A percentile compares a stretch with the other conserved stretches of the same genome.
These are phyloP conservation scores for Numenius arquata DNA, from an alignment of 2,113 vertebrate genomes.

Conservation along the genomic window DNA sequence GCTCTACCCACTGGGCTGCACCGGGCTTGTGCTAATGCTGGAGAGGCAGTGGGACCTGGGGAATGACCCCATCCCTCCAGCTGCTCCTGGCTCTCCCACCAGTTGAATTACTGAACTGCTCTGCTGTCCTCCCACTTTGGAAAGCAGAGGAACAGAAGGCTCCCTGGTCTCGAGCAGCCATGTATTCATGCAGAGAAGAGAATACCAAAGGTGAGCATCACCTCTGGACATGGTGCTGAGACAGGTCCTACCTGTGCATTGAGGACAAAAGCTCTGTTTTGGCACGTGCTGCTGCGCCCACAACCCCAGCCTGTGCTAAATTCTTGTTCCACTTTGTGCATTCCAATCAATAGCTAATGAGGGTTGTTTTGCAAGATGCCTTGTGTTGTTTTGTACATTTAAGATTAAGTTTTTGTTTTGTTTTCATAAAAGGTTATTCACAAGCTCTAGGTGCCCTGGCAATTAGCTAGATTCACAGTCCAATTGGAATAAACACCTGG, in stretches of 20 bases:
- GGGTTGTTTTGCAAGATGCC: neutral
- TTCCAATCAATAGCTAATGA: neutral
- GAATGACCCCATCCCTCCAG: neutral
- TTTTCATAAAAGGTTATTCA: neutral
- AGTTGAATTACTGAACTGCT: neutral
- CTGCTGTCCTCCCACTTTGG: neutral
- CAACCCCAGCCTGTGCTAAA: neutral
- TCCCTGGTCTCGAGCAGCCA: neutral
- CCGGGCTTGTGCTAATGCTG: neutral
- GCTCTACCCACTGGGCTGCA: neutral
- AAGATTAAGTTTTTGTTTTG: neutral
- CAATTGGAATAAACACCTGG: constrained; percentile 30
- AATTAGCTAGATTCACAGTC: constrained; percentile 9
- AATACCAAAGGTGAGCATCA: neutral
- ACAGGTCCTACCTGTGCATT: neutral
- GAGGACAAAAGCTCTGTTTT: neutral
- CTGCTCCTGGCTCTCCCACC: neutral
- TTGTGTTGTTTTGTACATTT: neutral
- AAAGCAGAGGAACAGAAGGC: neutral
- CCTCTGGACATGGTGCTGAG: neutral
- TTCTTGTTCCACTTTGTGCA: neutral
- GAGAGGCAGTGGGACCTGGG: accelerated
- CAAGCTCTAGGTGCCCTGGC: neutral
- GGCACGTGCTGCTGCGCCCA: accelerated
- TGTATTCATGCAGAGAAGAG: neutral